A percentile compares a stretch with the other conserved stretches of the same genome.
These are phyloP conservation scores for Drosophila guanche DNA, from an alignment of 1,140 invertebrate species.

Conservation along the genomic window DNA sequence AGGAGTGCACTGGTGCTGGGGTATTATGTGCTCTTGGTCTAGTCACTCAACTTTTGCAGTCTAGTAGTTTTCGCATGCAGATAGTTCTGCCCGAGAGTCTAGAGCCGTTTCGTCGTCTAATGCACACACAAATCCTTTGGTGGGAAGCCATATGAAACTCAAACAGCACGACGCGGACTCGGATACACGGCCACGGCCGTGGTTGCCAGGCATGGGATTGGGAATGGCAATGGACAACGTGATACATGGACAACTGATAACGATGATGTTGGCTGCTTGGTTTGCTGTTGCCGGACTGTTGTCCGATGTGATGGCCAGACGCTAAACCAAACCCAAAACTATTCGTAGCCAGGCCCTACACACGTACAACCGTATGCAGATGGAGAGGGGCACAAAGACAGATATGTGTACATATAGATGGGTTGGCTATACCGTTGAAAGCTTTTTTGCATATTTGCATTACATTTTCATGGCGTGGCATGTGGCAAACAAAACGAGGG, in stretches of 20 bases:
- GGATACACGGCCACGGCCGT: slow-evolving; percentile 9
- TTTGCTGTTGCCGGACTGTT: slow-evolving; percentile 11
- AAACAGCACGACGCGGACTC: slow-evolving; percentile 51
- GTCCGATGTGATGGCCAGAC: slow-evolving; percentile 32
- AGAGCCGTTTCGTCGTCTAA: slow-evolving; percentile 29
- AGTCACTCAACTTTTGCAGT: not conserved
- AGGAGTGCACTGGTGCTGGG: too few relatives aligned
- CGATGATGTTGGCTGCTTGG: slow-evolving; percentile 65
- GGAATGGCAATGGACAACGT: slow-evolving; percentile 34
- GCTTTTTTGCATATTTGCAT: slow-evolving; percentile 78
- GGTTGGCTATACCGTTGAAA: slow-evolving; percentile 59
- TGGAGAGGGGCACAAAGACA: not conserved
- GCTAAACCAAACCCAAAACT: slow-evolving; percentile 56
- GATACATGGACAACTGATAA: slow-evolving; percentile 74
- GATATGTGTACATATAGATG: not conserved
- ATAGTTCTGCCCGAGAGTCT: slow-evolving; percentile 33
- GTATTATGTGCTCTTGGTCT: too few relatives aligned
- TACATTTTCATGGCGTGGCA: slow-evolving; percentile 75
- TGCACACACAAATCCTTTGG: slow-evolving; percentile 70
- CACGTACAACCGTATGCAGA: too few relatives aligned
- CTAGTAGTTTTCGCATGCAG: slow-evolving; percentile 16
- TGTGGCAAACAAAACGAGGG: slow-evolving; percentile 50
- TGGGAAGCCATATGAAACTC: slow-evolving; percentile 74
- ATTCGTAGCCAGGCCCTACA: slow-evolving; percentile 47
- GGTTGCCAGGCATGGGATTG: too few relatives aligned